These are phyloP conservation scores for Hoplostethus atlanticus DNA, from an alignment of 2,797 vertebrate genomes.

Conservation along the genomic window DNA sequence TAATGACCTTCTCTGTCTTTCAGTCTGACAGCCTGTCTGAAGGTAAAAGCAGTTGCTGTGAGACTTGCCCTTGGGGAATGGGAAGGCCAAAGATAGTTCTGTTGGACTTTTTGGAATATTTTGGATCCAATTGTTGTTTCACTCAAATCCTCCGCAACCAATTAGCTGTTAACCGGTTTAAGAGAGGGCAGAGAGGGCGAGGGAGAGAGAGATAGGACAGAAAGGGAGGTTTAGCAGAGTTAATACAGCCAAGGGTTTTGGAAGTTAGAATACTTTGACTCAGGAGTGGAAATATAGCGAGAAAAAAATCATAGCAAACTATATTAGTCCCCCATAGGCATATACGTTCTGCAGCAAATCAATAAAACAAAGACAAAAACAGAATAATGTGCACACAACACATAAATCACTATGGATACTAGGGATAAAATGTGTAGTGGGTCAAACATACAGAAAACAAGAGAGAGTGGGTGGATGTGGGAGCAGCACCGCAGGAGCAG, in stretches of 20 bases:
- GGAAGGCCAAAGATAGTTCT: slow-evolving; percentile 12
- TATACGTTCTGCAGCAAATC: slow-evolving; percentile 17
- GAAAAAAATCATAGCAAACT: not conserved
- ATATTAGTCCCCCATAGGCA: slow-evolving; percentile 4
- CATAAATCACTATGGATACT: not conserved
- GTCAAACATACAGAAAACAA: not conserved
- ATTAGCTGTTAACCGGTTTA: slow-evolving; percentile 37
- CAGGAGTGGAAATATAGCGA: not conserved
- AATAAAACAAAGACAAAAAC: slow-evolving; percentile 9
- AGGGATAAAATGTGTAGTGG: not conserved
- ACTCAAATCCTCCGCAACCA: slow-evolving; percentile 29
- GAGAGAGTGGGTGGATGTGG: not conserved
- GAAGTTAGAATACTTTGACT: not conserved
- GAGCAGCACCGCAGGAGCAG: too few relatives aligned
- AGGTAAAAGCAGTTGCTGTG: not conserved
- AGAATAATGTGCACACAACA: not conserved
- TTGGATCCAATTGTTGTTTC: slow-evolving; percentile 16
- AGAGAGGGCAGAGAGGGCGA: slow-evolving; percentile 4
- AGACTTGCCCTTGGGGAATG: slow-evolving; percentile 7
- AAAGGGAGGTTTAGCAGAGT: not conserved
- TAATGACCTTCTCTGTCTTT: slow-evolving; percentile 24
- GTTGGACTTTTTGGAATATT: not conserved
- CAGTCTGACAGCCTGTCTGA: slow-evolving; percentile 39
- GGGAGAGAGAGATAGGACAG: not conserved
- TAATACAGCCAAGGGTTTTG: not conserved